Percentiles rank a stretch among this genome's conserved stretches.
phyloP scores from a whole-genome alignment of 92 coral and sea anemone species.

The Zoanthus gigantus region DNA sequence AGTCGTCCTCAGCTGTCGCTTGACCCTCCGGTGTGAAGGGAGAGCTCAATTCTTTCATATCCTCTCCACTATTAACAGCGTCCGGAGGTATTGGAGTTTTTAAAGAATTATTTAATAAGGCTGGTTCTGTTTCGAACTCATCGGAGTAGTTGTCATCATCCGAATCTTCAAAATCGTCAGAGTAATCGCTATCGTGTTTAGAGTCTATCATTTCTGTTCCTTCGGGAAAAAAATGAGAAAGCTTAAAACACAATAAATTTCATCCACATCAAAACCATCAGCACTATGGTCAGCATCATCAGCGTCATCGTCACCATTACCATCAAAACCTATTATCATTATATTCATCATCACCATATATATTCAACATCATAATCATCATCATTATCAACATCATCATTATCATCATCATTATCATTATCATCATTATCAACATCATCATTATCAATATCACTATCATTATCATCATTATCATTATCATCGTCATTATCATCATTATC shows the following conservation, averaged over 20 bases:
- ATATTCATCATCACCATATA: not conserved
- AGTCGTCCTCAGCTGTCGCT: conserved; percentile 59
- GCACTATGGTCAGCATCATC: not conserved
- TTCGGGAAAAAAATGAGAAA: not conserved
- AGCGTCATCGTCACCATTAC: not conserved
- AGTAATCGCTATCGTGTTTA: conserved; percentile 77
- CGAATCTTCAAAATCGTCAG: conserved; percentile 93
- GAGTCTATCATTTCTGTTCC: conserved; percentile 31
- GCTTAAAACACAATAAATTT: not conserved
- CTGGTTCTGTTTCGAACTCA: conserved; percentile 81
- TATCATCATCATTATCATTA: not conserved
- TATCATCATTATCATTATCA: too few species aligned
- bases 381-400: not conserved
- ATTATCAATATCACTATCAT: not conserved
- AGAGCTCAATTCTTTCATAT: conserved; percentile 1
- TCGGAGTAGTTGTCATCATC: conserved; percentile 85
- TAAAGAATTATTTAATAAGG: conserved; percentile 50
- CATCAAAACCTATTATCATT: not conserved
- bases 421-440: not conserved
- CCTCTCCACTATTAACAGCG: conserved; percentile 41
- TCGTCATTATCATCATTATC: too few species aligned
- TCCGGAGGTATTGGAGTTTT: conserved; percentile 71
- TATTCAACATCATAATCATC: not conserved
- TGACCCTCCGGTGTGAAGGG: conserved; percentile 19
- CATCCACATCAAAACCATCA: not conserved